Percentiles rank a stretch among this genome's conserved stretches.
Conservation (phyloP, 2,797 vertebrate species). For the Austrolebias charrua region DNA sequence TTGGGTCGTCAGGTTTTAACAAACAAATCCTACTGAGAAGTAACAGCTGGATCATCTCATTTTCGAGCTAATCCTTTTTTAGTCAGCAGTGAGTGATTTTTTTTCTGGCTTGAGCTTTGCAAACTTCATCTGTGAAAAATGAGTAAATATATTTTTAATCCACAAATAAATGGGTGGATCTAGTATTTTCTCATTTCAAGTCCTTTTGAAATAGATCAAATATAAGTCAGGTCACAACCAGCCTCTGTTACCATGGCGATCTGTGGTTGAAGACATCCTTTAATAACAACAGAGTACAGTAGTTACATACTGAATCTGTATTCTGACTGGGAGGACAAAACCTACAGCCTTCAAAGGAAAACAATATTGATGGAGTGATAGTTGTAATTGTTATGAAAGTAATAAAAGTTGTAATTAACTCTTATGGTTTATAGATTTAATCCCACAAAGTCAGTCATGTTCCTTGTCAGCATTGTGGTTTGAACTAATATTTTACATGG, state of each 20-base stretch:
- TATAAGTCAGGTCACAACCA: conserved; percentile 36
- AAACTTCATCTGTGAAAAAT: too few relatives aligned
- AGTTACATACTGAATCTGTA: conserved; percentile 17
- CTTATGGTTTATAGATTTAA: neutral
- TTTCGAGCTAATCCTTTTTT: too few relatives aligned
- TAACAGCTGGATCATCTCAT: neutral
- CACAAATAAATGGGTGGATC: neutral
- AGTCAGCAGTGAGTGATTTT: too few relatives aligned
- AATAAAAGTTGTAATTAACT: conserved; percentile 3
- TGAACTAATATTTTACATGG: neutral
- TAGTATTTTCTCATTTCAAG: conserved; percentile 17
- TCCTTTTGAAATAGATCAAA: conserved; percentile 24
- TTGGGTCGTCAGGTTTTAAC: neutral
- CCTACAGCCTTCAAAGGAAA: conserved; percentile 2
- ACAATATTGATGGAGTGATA: conserved; percentile 2
- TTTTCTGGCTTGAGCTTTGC: too few relatives aligned
- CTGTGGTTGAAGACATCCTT: conserved; percentile 33
- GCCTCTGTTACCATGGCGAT: conserved; percentile 55
- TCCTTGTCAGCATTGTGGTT: neutral
- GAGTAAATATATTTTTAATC: neutral
- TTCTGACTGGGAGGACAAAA: conserved; percentile 32
- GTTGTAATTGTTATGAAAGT: neutral
- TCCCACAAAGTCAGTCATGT: too few relatives aligned
- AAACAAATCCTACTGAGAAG: neutral
- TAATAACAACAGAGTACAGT: conserved; percentile 8